Percentiles rank a stretch among this genome's conserved stretches.
phyloP scores from a whole-genome alignment of 1,140 invertebrate species.

The Ceratosolen solmsi region DNA sequence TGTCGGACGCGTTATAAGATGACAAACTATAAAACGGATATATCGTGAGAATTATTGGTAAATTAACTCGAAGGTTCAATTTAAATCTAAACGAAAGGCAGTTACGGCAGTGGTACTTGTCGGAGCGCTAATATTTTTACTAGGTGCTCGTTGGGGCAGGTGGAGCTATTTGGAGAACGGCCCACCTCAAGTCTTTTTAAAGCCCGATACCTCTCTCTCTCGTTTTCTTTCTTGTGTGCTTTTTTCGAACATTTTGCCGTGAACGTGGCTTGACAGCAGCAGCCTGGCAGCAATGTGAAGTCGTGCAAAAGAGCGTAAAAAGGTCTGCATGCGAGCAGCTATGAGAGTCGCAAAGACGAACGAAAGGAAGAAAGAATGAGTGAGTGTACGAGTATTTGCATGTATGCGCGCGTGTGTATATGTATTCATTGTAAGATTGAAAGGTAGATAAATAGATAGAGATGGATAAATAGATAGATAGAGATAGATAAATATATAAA shows the following conservation, averaged over 20 bases:
- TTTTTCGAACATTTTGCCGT: background rate
- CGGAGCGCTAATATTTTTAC: slow-evolving; percentile 13
- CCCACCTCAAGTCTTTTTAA: slow-evolving; percentile 63
- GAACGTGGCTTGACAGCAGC: slow-evolving; percentile 34
- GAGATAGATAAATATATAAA: background rate
- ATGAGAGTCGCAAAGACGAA: slow-evolving; percentile 11
- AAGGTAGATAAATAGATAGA: background rate
- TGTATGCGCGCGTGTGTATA: too few relatives aligned
- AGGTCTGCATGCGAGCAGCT: background rate
- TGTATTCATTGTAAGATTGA: too few relatives aligned
- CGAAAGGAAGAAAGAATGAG: background rate
- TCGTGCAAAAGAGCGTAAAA: slow-evolving; percentile 16
- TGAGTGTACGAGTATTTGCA: too few relatives aligned
- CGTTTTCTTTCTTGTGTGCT: slow-evolving; percentile 45
- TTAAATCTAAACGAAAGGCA: background rate
- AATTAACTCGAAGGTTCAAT: too few relatives aligned
- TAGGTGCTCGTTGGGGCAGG: slow-evolving; percentile 58
- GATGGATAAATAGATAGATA: background rate
- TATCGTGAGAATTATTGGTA: too few relatives aligned
- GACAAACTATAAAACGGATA: too few relatives aligned
- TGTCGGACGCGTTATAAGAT: too few relatives aligned
- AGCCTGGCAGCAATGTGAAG: slow-evolving; percentile 30
- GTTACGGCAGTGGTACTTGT: background rate
- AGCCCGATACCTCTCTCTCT: background rate
- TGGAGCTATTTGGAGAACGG: slow-evolving; percentile 71